Percentiles rank a stretch among this genome's conserved stretches.
phyloP scores from a whole-genome alignment of 2,888 invertebrate genomes.

The Hypomecis punctinalis region DNA sequence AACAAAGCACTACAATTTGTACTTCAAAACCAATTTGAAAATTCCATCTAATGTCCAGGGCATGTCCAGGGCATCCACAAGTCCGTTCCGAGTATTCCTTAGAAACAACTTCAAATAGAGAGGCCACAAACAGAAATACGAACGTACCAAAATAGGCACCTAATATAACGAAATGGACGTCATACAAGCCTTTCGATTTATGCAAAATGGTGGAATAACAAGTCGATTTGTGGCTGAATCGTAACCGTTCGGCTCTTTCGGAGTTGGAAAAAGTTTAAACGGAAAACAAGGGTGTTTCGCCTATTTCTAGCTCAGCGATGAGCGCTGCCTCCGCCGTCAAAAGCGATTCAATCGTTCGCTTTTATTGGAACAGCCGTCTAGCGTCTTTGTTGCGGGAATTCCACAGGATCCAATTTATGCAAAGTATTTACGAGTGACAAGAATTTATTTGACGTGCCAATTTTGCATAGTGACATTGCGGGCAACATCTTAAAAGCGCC shows the following conservation, averaged over 20 bases:
- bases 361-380: conserved; percentile 75
- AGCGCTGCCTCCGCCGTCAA: conserved; percentile 70
- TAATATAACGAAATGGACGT: conserved; percentile 49
- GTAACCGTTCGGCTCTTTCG: conserved; percentile 50
- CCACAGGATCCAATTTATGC: conserved; percentile 77
- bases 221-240: conserved; percentile 56
- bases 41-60: conserved; percentile 20
- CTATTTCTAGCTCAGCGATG: conserved; percentile 49
- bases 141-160: conserved; percentile 38
- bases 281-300: conserved; percentile 52
- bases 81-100: conserved; percentile 26
- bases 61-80: conserved; percentile 21
- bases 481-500: conserved; percentile 61
- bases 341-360: conserved; percentile 76
- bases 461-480: conserved; percentile 63
- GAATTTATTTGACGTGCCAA: conserved; percentile 79
- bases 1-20: conserved; percentile 9
- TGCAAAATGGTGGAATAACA: conserved; percentile 56
- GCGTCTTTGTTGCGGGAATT: conserved; percentile 78
- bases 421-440: conserved; percentile 80
- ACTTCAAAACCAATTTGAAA: conserved; percentile 13
- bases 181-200: conserved; percentile 55
- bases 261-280: conserved; percentile 50
- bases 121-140: conserved; percentile 41
- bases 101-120: conserved; percentile 36